Evolutionary conservation across 2,888 invertebrate genomes (phyloP).

Genomic region (Sinelater perroti): DNA sequence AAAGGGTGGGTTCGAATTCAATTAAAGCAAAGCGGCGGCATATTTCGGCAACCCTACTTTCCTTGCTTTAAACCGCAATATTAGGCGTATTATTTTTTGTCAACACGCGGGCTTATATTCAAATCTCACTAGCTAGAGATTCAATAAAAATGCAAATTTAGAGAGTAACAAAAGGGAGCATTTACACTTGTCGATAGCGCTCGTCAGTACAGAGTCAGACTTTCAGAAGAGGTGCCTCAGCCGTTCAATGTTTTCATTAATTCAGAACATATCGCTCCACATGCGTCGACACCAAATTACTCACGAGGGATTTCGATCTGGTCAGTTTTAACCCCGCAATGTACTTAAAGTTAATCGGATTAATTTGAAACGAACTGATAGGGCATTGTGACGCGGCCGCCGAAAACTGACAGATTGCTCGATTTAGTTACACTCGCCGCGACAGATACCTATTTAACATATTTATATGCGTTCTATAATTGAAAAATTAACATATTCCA

Average conservation of each 20-base stretch:
- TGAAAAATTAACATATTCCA: constrained; percentile 56
- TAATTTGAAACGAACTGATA: constrained; percentile 58
- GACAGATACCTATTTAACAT: constrained; percentile 54
- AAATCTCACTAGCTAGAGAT: constrained; percentile 61
- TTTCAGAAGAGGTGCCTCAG: constrained; percentile 38
- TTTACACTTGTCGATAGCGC: constrained; percentile 61
- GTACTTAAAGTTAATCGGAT: constrained; percentile 62
- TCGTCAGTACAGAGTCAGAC: constrained; percentile 46
- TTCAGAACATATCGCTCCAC: constrained; percentile 59
- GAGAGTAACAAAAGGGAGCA: constrained; percentile 65
- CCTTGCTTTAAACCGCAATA: constrained; percentile 62
- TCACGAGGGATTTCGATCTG: constrained; percentile 59
- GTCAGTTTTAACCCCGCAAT: constrained; percentile 60
- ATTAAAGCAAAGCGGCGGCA: constrained; percentile 45
- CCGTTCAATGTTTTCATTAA: constrained; percentile 58
- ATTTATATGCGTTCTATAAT: constrained; percentile 57
- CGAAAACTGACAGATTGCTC: constrained; percentile 54
- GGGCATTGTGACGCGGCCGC: constrained; percentile 49
- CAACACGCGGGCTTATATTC: constrained; percentile 61
- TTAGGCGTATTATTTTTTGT: constrained; percentile 74
- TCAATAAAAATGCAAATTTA: constrained; percentile 68
- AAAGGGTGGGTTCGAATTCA: constrained; percentile 34
- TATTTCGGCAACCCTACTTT: constrained; percentile 57
- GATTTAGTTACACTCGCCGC: constrained; percentile 45
- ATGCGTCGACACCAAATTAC: constrained; percentile 60